Evolutionary conservation across 2,797 vertebrate species (phyloP).

Genomic region (Bradypodion pumilum): DNA sequence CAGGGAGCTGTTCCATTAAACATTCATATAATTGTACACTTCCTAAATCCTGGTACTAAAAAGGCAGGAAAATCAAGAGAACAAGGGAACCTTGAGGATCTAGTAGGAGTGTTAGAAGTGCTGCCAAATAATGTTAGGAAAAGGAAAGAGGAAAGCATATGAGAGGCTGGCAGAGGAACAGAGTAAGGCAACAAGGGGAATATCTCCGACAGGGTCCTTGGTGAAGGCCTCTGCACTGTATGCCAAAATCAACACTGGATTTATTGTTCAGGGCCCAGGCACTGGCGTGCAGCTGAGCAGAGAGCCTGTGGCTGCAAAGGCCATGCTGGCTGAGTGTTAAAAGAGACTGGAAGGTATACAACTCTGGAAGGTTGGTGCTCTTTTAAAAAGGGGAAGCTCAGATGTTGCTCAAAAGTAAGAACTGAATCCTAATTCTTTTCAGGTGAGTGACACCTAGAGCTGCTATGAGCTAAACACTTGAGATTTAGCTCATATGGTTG

Average conservation of each 20-base stretch:
- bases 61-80: conserved; percentile 1
- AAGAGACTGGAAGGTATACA: not conserved
- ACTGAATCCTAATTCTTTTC: too few species aligned
- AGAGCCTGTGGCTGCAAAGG: not conserved
- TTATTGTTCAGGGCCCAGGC: not conserved
- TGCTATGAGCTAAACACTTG: not conserved
- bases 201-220: not conserved
- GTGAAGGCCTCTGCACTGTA: not conserved
- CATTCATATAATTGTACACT: conserved; percentile 1
- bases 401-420: not conserved
- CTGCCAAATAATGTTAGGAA: conserved; percentile 4
- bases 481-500: not conserved
- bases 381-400: not conserved
- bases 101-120: not conserved
- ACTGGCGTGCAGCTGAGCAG: rapidly evolving
- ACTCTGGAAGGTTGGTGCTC: not conserved
- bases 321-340: not conserved
- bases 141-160: conserved; percentile 8
- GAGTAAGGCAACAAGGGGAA: rapidly evolving
- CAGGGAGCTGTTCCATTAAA: conserved; percentile 12
- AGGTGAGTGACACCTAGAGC: not conserved
- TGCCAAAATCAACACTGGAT: not conserved
- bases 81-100: not conserved
- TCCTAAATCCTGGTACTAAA: not conserved
- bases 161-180: not conserved